Evolutionary conservation across 2,797 vertebrate genomes (phyloP), one percentile per base, ranked within the genome.

Genomic region (Chelmon rostratus): DNA sequence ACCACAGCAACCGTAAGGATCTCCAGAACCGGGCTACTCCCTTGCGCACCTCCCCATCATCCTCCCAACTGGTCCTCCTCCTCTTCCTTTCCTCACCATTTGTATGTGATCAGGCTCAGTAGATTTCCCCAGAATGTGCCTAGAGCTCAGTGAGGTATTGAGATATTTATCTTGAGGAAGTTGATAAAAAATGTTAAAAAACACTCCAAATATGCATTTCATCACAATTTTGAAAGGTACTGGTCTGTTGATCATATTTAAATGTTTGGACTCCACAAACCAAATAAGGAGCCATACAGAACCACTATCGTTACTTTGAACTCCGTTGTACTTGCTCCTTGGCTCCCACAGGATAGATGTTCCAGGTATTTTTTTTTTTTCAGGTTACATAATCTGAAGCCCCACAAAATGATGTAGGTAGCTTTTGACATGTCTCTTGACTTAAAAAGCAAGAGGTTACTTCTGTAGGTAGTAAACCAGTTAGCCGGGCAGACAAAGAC

Each of bases 1-100:
- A 89, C 90, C 54, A 11, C 87, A 94, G 94, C 89, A 86, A 83
- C 85, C 47, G 21, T 84, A 87, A 77, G 94, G 88, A 92, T 91
- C 89, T 73, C 88, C 90, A 82, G 84, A 87, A 77, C 73, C 6
- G 78, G 88, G 76, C 66, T 62, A 52, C 72, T n/a, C 70, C 58
- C 47, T 69, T 35, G 40, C 40, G 25, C 42, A 42, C 44, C 44
- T 44, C n/a, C 44, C 53, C 44, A 12, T 54, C 47, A 11, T 40
- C 61, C 23, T 59, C 73, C 64, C 28, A 25, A 46, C 46, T 5
- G 8, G 42, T 49, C 40, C 8, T 81, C 52, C 63, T 78, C 53
- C 69, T 76, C 66, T 44, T 64, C 73, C 65, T 57, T 46, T 77
- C 68, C 86, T 83, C 38, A 35, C 56, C 4, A 38, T 79, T 49